Evolutionary conservation across 2,888 invertebrate genomes (phyloP).

Genomic region (Archips xylosteana): DNA sequence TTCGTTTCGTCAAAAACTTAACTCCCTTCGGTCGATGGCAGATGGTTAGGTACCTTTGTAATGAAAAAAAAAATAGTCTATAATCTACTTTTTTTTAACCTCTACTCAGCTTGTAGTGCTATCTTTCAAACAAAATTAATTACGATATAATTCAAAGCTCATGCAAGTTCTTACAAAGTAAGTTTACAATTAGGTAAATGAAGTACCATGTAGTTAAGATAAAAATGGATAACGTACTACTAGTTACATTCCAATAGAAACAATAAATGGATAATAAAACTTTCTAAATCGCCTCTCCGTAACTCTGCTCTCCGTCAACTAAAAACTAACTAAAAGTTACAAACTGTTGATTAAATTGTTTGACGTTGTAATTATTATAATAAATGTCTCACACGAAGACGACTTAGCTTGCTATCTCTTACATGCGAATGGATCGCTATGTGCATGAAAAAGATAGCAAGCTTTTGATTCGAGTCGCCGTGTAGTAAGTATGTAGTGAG

Average conservation of each 20-base stretch:
- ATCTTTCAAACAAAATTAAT: slow-evolving; percentile 39
- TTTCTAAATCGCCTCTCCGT: slow-evolving; percentile 57
- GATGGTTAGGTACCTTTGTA: too few relatives aligned
- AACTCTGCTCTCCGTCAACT: slow-evolving; percentile 48
- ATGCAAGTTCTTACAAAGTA: slow-evolving; percentile 66
- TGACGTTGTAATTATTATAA: neutral
- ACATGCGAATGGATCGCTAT: neutral
- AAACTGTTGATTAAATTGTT: slow-evolving; percentile 18
- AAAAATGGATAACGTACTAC: slow-evolving; percentile 62
- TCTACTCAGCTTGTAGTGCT: slow-evolving; percentile 3
- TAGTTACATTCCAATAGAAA: slow-evolving; percentile 69
- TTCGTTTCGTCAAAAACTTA: too few relatives aligned
- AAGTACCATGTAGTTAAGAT: slow-evolving; percentile 70
- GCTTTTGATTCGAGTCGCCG: neutral
- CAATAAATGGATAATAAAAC: slow-evolving; percentile 86
- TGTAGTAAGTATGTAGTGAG: neutral
- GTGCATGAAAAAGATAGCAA: neutral
- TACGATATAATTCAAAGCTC: slow-evolving; percentile 64
- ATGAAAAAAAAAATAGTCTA: neutral
- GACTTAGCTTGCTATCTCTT: neutral
- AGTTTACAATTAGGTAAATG: slow-evolving; percentile 63
- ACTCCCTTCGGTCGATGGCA: too few relatives aligned
- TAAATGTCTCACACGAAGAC: neutral
- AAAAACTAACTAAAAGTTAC: slow-evolving; percentile 47
- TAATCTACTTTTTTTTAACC: neutral